Evolutionary conservation across 2,888 invertebrate species (phyloP).

Genomic region (Acanthoscelides obtectus): DNA sequence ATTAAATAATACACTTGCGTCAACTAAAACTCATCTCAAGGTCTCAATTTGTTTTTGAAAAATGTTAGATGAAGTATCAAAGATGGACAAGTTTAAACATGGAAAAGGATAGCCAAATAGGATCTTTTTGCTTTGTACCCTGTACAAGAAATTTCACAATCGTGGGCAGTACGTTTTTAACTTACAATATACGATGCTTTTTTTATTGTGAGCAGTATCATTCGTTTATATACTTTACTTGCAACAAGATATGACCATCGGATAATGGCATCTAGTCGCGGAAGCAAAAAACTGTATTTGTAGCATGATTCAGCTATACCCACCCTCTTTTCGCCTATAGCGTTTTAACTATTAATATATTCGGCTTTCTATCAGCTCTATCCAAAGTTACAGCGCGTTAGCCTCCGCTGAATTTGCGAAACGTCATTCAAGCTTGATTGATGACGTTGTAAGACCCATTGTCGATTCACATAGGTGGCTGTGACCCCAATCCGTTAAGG

Average conservation of each 20-base stretch:
- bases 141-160: too few species aligned
- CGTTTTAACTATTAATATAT: background rate
- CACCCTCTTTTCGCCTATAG: background rate
- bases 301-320: background rate
- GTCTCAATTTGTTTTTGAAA: too few species aligned
- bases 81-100: too few species aligned
- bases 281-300: background rate
- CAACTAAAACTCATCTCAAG: too few species aligned
- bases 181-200: too few species aligned
- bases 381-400: background rate
- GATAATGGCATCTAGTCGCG: background rate
- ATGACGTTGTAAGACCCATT: background rate
- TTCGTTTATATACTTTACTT: too few species aligned
- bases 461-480: background rate
- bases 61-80: too few species aligned
- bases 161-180: too few species aligned
- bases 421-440: background rate
- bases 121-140: too few species aligned
- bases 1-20: too few species aligned
- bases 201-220: too few species aligned
- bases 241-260: background rate
- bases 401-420: background rate
- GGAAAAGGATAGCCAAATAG: too few species aligned
- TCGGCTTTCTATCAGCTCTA: background rate
- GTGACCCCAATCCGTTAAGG: background rate